Evolutionary conservation across 2,888 invertebrate genomes (phyloP), one percentile per base, ranked within the genome.

Genomic region (Drosophila borealis): DNA sequence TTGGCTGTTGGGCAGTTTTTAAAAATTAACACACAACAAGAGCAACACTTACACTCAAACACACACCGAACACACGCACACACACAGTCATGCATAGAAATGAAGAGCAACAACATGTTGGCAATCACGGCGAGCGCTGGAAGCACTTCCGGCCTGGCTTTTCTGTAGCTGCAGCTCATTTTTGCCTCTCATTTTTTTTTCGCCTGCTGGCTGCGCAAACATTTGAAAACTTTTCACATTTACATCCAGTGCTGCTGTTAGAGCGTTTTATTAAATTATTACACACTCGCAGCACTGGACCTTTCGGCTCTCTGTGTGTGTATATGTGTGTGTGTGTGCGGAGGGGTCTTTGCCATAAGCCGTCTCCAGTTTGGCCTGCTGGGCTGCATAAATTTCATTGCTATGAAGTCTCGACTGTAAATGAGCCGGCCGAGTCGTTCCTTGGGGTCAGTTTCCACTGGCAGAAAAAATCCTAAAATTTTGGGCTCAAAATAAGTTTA

Each of bases 191-290:
- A 25, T 59, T 21, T 49, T 44, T 42, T 62, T 55, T 73, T 44
- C 70, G 45, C 63, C 76, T 70, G 60, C 70, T 77, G 77, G 77
- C 74, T 70, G 77, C 29, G 70, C 66, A 80, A 82, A 87, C 80
- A 87, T 87, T 88, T 88, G 78, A 86, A 86, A 86, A 86, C 70
- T 86, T 86, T 86, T 88, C 81, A 74, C 88, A 88, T 86, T 78
- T 86, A 86, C 88, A 86, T 86, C 78, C 86, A 88, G 78, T 75
- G 84, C 70, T 80, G 77, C 81, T 87, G 84, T 81, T 80, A 72
- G 81, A 84, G 80, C 86, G 70, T 83, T 88, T 86, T 86, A 86
- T 86, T 86, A 86, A 86, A 86, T 86, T 86, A 86, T 86, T 74
- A 82, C 81, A 74, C 64, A 68, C 75, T 60, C 53, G 50, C 68